Evolutionary conservation across 2,888 invertebrate species (phyloP).

Genomic region (Macropis europaea): DNA sequence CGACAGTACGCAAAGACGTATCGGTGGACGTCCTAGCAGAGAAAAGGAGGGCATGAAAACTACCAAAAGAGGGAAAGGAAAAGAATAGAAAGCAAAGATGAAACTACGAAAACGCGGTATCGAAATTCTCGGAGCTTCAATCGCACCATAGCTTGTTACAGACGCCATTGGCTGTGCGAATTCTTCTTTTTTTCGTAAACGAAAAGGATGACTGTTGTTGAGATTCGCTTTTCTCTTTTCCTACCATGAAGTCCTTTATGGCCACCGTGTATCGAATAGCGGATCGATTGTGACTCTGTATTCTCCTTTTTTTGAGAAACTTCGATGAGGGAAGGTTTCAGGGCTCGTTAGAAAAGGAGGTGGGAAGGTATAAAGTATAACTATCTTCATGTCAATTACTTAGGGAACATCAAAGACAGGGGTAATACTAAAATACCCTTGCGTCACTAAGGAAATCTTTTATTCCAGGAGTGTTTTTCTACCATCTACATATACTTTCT

Average conservation of each 20-base stretch:
- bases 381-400: conserved; percentile 91
- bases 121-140: neutral
- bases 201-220: neutral
- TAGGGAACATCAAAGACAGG: conserved; percentile 85
- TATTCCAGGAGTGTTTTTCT: conserved; percentile 64
- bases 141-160: conserved; percentile 17
- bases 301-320: neutral
- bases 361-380: conserved; percentile 81
- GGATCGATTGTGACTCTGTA: neutral
- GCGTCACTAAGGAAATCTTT: conserved; percentile 60
- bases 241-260: neutral
- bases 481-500: conserved; percentile 58
- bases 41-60: neutral
- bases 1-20: neutral
- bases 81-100: neutral
- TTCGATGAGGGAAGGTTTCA: neutral
- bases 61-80: neutral
- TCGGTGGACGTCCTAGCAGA: conserved; percentile 31
- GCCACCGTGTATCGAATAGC: neutral
- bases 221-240: neutral
- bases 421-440: conserved; percentile 52
- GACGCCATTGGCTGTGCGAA: neutral
- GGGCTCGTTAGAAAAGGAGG: conserved; percentile 9
- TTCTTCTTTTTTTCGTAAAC: neutral
- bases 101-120: neutral